Base-by-base conservation (phyloP, 2,888 invertebrate species). In the Luperina testacea region DNA sequence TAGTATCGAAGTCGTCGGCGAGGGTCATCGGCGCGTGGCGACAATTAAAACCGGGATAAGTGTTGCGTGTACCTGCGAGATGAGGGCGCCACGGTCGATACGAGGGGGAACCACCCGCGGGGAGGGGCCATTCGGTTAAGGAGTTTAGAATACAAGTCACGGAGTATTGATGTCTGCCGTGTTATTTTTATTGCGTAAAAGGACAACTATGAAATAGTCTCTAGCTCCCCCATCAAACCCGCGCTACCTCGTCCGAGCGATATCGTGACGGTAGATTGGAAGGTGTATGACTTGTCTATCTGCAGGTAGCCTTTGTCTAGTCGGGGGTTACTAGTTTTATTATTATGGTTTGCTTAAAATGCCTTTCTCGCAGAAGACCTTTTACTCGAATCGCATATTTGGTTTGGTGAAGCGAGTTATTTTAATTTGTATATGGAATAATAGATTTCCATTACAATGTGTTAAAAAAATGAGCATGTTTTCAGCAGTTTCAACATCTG, bases 31-130 rank as follows among this genome's bases (percentile, higher is more conserved):
- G 95, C 94, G 96, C 95, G 95, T 96, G 94, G 95, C 95, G 96
- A 96, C 96, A 96, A 96, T 96, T 96, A 96, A 96, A 96, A 95
- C 95, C 93, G 95, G 96, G 96, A 96, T 96, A 96, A 96, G 96
- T 96, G 95, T 96, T 96, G 95, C 95, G 95, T 96, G 93, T 96
- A 96, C 96, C 96, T 96, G 96, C 92, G 96, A 95, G 96, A 96
- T 96, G 96, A 96, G 95, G 94, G 94, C 94, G 95, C 94, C 91
- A 92, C 96, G 96, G 96, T 96, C 96, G 96, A 96, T 96, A 96
- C 91, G 91, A 92, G 94, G 94, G 90, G 86, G 92, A 89, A 88
- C 90, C 91, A 90, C 90, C 88, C 86, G 90, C 86, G 90, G 91
- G 92, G 91, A 87, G 89, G 91, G 90, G 90, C 90, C 93, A 94